phyloP scores from a whole-genome alignment of 1,140 invertebrate genomes.

The Gonioctena quinquepunctata region DNA sequence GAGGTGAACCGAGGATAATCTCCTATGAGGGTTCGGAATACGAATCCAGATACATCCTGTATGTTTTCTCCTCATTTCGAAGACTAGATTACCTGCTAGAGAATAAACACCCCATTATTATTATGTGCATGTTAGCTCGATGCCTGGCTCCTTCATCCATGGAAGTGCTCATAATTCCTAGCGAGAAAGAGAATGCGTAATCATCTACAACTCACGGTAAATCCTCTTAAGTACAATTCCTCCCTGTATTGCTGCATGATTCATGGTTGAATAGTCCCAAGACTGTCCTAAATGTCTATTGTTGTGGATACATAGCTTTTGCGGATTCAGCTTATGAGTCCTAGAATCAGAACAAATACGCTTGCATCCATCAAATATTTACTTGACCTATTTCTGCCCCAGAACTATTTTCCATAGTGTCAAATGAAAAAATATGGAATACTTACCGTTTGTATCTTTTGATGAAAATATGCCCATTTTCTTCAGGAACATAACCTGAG shows the following conservation, averaged over 20 bases:
- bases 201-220: not conserved
- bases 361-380: constrained; percentile 32
- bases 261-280: constrained; percentile 16
- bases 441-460: too few relatives aligned
- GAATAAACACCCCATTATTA: too few relatives aligned
- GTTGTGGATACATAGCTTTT: constrained; percentile 30
- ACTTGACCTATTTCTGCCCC: constrained; percentile 27
- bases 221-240: not conserved
- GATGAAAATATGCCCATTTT: too few relatives aligned
- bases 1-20: too few relatives aligned
- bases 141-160: not conserved
- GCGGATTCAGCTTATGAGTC: constrained; percentile 31
- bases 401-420: too few relatives aligned
- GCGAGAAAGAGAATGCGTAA: not conserved
- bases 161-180: not conserved
- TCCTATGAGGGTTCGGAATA: too few relatives aligned
- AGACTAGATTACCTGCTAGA: too few relatives aligned
- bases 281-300: constrained; percentile 32
- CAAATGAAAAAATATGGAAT: too few relatives aligned
- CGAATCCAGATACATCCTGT: too few relatives aligned
- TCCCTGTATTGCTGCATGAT: not conserved
- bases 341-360: constrained; percentile 30
- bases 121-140: too few relatives aligned
- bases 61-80: too few relatives aligned
- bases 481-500: too few relatives aligned